Conservation (phyloP, 53 echinoderm and acorn worm genomes). For the Actinopyga echinites region DNA sequence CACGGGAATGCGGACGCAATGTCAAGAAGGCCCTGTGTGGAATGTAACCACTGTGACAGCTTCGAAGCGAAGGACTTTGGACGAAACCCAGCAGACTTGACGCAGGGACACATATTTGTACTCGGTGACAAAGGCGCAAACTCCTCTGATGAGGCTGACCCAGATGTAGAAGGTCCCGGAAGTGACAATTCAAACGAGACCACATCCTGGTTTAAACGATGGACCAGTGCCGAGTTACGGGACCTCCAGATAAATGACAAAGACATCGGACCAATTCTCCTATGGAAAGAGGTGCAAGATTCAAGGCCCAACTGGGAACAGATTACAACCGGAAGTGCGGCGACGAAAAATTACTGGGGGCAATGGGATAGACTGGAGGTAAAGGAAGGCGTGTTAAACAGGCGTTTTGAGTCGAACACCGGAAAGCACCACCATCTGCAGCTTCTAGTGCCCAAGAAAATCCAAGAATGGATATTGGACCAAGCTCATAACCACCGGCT, state of each 20-base stretch:
- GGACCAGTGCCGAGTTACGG: not conserved
- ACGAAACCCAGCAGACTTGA: not conserved
- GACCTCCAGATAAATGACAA: not conserved
- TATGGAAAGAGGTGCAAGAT: not conserved
- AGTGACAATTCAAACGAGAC: not conserved
- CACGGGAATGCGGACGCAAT: too few relatives aligned
- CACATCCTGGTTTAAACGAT: not conserved
- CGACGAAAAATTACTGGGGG: conserved; percentile 27
- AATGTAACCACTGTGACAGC: conserved; percentile 10
- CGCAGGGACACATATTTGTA: too few relatives aligned
- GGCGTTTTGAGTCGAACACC: not conserved
- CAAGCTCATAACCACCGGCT: not conserved
- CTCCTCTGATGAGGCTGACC: too few relatives aligned
- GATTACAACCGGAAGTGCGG: not conserved
- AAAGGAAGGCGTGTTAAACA: conserved; percentile 1
- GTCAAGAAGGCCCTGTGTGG: conserved; percentile 24
- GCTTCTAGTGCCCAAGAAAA: not conserved
- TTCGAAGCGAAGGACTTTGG: not conserved
- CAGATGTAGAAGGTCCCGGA: not conserved
- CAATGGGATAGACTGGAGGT: conserved; percentile 17
- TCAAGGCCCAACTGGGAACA: conserved; percentile 11
- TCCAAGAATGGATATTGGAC: not conserved
- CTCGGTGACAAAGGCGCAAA: not conserved
- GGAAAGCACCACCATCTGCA: not conserved
- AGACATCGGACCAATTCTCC: conserved; percentile 5